Evolutionary conservation across 2,888 invertebrate species (phyloP).

Genomic region (Trisateles emortualis): DNA sequence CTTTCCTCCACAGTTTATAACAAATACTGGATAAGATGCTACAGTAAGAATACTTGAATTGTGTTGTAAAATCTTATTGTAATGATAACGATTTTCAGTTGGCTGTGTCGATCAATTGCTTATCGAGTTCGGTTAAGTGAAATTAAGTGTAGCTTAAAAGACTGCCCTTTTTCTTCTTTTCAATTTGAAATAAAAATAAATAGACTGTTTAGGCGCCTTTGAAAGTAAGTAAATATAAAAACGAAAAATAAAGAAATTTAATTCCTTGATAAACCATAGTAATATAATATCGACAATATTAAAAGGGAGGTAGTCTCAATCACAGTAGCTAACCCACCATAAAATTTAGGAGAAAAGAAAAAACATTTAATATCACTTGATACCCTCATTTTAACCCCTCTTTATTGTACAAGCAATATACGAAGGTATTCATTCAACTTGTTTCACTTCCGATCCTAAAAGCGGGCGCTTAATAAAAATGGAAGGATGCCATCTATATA

Average conservation of each 20-base stretch:
- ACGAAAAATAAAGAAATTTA: too few relatives aligned
- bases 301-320: too few relatives aligned
- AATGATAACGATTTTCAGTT: slow-evolving; percentile 22
- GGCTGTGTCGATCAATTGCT: slow-evolving; percentile 9
- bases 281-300: too few relatives aligned
- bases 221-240: too few relatives aligned
- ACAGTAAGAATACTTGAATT: slow-evolving; percentile 28
- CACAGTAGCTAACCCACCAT: neutral
- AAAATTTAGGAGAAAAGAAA: neutral
- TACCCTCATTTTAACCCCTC: slow-evolving; percentile 13
- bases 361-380: slow-evolving; percentile 14
- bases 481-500: slow-evolving; percentile 21
- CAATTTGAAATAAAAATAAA: neutral
- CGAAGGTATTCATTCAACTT: slow-evolving; percentile 23
- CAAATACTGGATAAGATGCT: slow-evolving; percentile 33
- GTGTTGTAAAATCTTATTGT: slow-evolving; percentile 41
- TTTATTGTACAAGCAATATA: slow-evolving; percentile 20
- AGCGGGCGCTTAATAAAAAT: slow-evolving; percentile 36
- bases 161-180: neutral
- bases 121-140: neutral
- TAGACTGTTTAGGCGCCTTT: neutral
- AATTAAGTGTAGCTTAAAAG: slow-evolving; percentile 4
- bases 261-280: too few relatives aligned
- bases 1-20: slow-evolving; percentile 38
- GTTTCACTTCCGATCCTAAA: slow-evolving; percentile 32